phyloP scores from a whole-genome alignment of 2,113 vertebrate genomes.

The Uria aalge region DNA sequence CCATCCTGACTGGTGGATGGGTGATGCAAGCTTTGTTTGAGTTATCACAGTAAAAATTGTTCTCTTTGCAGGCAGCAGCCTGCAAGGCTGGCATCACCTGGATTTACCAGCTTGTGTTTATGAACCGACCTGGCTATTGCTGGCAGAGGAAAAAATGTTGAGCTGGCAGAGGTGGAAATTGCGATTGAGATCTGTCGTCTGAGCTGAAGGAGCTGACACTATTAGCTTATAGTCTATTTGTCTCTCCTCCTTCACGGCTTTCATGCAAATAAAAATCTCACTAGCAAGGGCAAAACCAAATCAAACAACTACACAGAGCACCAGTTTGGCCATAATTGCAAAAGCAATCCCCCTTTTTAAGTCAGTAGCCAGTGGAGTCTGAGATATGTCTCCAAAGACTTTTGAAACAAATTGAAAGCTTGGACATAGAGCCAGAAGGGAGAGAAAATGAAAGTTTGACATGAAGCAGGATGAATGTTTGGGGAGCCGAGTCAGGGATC shows the following conservation, averaged over 20 bases:
- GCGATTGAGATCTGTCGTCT: background rate
- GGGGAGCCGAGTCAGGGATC: background rate
- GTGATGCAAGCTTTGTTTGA: background rate
- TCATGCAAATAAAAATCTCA: background rate
- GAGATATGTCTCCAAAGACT: background rate
- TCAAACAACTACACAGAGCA: background rate
- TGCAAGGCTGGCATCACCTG: background rate
- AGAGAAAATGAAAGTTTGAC: background rate
- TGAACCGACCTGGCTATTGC: background rate
- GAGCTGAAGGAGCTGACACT: background rate
- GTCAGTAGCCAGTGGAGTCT: background rate
- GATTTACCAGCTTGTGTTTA: background rate
- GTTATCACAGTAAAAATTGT: background rate
- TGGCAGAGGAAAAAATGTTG: background rate
- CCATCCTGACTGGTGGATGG: background rate
- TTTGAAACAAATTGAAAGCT: background rate
- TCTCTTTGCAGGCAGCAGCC: background rate
- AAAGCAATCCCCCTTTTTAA: background rate
- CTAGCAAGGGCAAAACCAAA: background rate
- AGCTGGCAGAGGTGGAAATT: background rate
- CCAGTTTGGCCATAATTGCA: background rate
- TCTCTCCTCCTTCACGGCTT: background rate
- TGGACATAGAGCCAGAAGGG: background rate
- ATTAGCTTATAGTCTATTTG: background rate
- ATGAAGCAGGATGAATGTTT: background rate